Percentiles rank a stretch among this genome's conserved stretches.
These are phyloP conservation scores for Mythimna pallens DNA, from an alignment of 2,888 invertebrate genomes.

Conservation along the genomic window DNA sequence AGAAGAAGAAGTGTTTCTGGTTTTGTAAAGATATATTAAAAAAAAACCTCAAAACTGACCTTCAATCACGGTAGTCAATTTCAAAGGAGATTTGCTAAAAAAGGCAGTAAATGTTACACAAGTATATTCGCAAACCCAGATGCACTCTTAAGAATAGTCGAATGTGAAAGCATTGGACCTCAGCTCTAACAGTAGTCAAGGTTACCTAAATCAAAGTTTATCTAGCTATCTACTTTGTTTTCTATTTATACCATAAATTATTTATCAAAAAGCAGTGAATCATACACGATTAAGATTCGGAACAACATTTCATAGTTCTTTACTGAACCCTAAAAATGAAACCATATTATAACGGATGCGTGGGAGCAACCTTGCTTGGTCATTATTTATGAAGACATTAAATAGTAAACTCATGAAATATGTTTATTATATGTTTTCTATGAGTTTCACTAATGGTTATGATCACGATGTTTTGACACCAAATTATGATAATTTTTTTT, in stretches of 20 bases:
- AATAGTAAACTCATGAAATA: constrained; percentile 70
- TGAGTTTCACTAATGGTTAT: constrained; percentile 74
- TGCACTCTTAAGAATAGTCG: neutral
- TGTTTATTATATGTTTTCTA: constrained; percentile 72
- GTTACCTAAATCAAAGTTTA: neutral
- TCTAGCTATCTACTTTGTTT: neutral
- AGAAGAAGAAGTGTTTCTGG: no score
- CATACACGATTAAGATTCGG: no score
- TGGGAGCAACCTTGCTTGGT: constrained; percentile 72
- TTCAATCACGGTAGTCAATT: no score
- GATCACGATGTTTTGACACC: constrained; percentile 75
- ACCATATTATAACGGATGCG: constrained; percentile 67
- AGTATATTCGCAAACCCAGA: no score
- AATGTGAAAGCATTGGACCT: neutral
- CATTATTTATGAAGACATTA: constrained; percentile 79
- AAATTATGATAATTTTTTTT: constrained; percentile 71
- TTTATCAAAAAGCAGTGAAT: neutral
- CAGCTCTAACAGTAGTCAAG: neutral
- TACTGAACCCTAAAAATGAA: constrained; percentile 53
- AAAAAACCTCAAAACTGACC: no score
- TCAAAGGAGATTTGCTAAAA: no score
- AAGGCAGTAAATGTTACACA: no score
- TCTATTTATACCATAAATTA: neutral
- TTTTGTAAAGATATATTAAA: no score
- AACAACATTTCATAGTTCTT: neutral